These are phyloP conservation scores for Acanthurus leucopareius DNA, from an alignment of 2,797 vertebrate species.

Conservation along the genomic window DNA sequence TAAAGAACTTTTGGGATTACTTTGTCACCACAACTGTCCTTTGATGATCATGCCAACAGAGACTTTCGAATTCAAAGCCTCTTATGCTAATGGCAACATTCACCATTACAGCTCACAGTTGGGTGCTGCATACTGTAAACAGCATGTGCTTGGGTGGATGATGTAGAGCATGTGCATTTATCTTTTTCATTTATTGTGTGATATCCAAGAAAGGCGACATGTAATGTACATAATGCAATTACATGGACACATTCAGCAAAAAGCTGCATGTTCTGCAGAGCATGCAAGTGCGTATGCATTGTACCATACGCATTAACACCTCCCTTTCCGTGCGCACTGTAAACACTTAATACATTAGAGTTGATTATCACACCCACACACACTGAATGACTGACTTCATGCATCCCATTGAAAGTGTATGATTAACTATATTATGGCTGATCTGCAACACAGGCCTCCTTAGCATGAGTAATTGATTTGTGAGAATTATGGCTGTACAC, in stretches of 20 bases:
- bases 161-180: slow-evolving; percentile 47
- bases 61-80: slow-evolving; percentile 65
- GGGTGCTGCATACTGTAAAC: slow-evolving; percentile 47
- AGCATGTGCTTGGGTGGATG: slow-evolving; percentile 51
- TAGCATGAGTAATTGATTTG: slow-evolving; percentile 81
- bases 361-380: slow-evolving; percentile 76
- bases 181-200: slow-evolving; percentile 62
- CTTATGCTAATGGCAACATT: slow-evolving; percentile 62
- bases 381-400: slow-evolving; percentile 62
- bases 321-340: slow-evolving; percentile 33
- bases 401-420: slow-evolving; percentile 70
- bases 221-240: slow-evolving; percentile 72
- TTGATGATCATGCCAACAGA: slow-evolving; percentile 59
- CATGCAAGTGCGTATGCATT: slow-evolving; percentile 34
- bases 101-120: slow-evolving; percentile 42
- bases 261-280: slow-evolving; percentile 42
- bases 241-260: slow-evolving; percentile 57
- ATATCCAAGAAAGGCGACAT: slow-evolving; percentile 57
- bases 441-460: slow-evolving; percentile 72
- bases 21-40: slow-evolving; percentile 29
- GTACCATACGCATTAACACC: slow-evolving; percentile 31
- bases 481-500: slow-evolving; percentile 78
- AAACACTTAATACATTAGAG: slow-evolving; percentile 71
- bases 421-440: slow-evolving; percentile 73
- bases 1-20: slow-evolving; percentile 49